These are phyloP conservation scores for Drosophila nannoptera DNA, from an alignment of 1,140 invertebrate genomes.

Conservation along the genomic window DNA sequence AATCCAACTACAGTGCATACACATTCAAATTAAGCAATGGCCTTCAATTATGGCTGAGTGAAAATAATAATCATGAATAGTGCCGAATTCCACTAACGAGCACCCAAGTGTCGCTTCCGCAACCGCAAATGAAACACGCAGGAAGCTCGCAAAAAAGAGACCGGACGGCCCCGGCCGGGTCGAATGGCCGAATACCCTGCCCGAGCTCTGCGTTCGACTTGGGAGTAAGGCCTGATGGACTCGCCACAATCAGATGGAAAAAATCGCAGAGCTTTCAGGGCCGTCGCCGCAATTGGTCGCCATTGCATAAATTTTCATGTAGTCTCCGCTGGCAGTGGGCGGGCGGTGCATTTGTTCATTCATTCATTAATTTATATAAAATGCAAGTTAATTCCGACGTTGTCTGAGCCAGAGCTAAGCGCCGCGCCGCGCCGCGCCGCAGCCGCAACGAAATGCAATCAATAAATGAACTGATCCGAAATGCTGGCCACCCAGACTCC, in stretches of 20 bases:
- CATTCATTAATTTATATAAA: slow-evolving; percentile 79
- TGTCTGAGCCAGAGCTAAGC: slow-evolving; percentile 72
- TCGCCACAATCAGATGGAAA: slow-evolving; percentile 18
- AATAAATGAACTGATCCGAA: slow-evolving; percentile 72
- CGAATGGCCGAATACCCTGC: slow-evolving; percentile 1
- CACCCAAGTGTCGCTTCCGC: slow-evolving; percentile 33
- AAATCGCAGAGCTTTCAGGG: slow-evolving; percentile 57
- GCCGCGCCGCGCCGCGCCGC: slow-evolving; percentile 6
- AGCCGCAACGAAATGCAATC: slow-evolving; percentile 68
- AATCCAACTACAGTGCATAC: slow-evolving; percentile 26
- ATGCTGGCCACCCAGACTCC: slow-evolving; percentile 36
- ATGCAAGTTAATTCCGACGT: slow-evolving; percentile 77
- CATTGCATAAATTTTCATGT: slow-evolving; percentile 69
- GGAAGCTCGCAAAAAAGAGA: slow-evolving; percentile 22
- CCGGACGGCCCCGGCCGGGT: neutral
- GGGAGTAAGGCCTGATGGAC: too few relatives aligned
- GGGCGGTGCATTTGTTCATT: slow-evolving; percentile 53
- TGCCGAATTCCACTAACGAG: slow-evolving; percentile 64
- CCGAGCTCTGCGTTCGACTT: neutral
- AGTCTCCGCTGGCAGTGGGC: slow-evolving; percentile 29
- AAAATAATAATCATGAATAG: slow-evolving; percentile 77
- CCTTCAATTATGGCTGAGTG: slow-evolving; percentile 73
- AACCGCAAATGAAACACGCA: slow-evolving; percentile 30
- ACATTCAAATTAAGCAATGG: slow-evolving; percentile 64
- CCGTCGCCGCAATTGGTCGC: slow-evolving; percentile 43